These are phyloP conservation scores for Amblyornis subalaris DNA, from an alignment of 2,113 vertebrate genomes.

Conservation along the genomic window DNA sequence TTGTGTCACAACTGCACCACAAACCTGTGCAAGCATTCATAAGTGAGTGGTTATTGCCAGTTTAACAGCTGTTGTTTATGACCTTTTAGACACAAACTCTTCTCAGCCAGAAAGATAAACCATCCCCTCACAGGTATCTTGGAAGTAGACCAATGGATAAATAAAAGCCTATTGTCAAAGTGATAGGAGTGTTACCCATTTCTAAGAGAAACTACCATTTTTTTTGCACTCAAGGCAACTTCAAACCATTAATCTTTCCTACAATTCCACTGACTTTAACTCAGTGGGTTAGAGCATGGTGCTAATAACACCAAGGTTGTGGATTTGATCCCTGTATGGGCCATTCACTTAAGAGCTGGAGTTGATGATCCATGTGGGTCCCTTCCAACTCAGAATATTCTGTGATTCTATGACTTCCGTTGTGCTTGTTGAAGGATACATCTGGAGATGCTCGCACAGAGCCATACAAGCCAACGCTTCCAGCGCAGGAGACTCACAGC, in stretches of 20 bases:
- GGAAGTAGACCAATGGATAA: not conserved
- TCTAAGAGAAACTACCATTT: not conserved
- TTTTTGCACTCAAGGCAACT: not conserved
- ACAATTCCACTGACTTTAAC: not conserved
- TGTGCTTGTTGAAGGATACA: not conserved
- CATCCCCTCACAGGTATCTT: not conserved
- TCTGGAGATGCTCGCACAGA: not conserved
- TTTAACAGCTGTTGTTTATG: not conserved
- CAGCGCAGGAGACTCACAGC: not conserved
- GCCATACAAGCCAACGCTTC: not conserved
- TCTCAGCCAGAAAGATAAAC: not conserved
- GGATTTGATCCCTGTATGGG: not conserved
- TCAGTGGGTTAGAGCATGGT: not conserved
- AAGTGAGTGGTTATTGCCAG: not conserved
- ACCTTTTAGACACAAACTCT: not conserved
- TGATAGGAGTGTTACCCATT: not conserved
- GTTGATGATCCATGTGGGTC: not conserved
- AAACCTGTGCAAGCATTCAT: not conserved
- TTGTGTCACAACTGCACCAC: not conserved
- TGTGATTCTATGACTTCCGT: not conserved
- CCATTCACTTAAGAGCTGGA: not conserved
- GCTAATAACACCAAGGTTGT: not conserved
- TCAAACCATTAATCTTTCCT: not conserved
- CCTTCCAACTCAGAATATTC: not conserved
- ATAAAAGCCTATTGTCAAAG: not conserved